Percentiles rank a stretch among this genome's conserved stretches.
phyloP scores from a whole-genome alignment of 1,140 invertebrate genomes.

The Acromyrmex echinatior region DNA sequence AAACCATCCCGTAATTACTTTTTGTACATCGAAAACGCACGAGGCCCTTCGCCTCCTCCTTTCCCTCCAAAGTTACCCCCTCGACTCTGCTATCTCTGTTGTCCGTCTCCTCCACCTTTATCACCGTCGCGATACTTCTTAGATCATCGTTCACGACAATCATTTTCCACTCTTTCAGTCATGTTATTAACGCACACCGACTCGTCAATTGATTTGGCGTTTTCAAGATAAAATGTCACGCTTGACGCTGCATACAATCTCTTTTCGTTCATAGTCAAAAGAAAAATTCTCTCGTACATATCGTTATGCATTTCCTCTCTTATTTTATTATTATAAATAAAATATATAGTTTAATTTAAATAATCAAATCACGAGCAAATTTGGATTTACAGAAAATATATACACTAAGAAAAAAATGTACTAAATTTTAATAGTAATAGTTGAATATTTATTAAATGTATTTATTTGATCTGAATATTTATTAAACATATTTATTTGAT shows the following conservation, averaged over 20 bases:
- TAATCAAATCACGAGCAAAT: neutral
- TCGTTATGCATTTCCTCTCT: neutral
- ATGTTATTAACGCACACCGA: conserved; percentile 66
- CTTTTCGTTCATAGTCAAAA: neutral
- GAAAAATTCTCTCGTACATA: neutral
- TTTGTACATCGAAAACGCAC: conserved; percentile 83
- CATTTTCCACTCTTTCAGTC: conserved; percentile 49
- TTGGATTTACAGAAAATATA: neutral
- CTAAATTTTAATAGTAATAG: too few species aligned
- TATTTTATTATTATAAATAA: neutral
- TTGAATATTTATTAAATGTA: too few species aligned
- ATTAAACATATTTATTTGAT: neutral
- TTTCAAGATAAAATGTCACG: conserved; percentile 57
- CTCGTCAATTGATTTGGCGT: conserved; percentile 34
- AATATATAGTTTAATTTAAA: neutral
- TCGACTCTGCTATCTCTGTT: neutral
- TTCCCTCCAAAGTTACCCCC: conserved; percentile 58
- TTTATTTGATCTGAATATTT: too few species aligned
- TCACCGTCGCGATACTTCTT: conserved; percentile 26
- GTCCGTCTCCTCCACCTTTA: neutral
- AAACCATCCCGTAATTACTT: conserved; percentile 87
- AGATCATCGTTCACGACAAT: conserved; percentile 2
- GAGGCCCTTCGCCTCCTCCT: conserved; percentile 69
- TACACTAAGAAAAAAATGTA: too few species aligned
- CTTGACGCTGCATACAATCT: neutral